Conservation (phyloP, 2,888 invertebrate genomes). For the Stratiomys singularior region DNA sequence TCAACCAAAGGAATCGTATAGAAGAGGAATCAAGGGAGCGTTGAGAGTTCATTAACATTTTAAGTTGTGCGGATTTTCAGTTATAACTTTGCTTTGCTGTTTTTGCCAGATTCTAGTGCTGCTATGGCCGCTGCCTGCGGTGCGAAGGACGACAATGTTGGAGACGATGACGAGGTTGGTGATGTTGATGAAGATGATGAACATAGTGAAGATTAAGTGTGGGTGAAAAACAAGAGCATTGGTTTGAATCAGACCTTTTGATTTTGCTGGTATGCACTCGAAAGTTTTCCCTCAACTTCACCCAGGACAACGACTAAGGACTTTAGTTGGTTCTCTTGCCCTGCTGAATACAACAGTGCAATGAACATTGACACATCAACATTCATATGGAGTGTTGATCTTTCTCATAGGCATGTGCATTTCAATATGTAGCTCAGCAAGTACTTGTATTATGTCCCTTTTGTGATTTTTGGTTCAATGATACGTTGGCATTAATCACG, state of each 20-base stretch:
- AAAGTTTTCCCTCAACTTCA: neutral
- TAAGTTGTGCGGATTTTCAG: slow-evolving; percentile 24
- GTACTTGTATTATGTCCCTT: slow-evolving; percentile 14
- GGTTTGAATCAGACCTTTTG: slow-evolving; percentile 29
- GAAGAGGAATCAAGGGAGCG: slow-evolving; percentile 13
- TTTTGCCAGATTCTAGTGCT: neutral
- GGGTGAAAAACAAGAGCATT: slow-evolving; percentile 28
- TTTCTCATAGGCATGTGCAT: slow-evolving; percentile 11
- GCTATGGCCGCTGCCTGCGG: neutral
- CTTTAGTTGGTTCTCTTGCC: neutral
- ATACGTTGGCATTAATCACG: slow-evolving; percentile 50
- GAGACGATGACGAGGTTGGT: neutral
- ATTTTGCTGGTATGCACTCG: slow-evolving; percentile 10
- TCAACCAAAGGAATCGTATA: neutral
- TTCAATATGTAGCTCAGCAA: neutral
- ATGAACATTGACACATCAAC: neutral
- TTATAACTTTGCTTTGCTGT: neutral
- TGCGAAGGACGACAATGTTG: slow-evolving; percentile 9
- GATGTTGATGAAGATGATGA: slow-evolving; percentile 36
- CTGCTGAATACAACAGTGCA: neutral
- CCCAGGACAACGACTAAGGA: neutral
- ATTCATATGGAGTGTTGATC: too few relatives aligned
- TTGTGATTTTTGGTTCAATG: slow-evolving; percentile 47
- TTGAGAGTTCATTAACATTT: slow-evolving; percentile 41
- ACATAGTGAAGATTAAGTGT: slow-evolving; percentile 2